phyloP scores from a whole-genome alignment of 2,113 vertebrate species.

The Apeltes quadracus region DNA sequence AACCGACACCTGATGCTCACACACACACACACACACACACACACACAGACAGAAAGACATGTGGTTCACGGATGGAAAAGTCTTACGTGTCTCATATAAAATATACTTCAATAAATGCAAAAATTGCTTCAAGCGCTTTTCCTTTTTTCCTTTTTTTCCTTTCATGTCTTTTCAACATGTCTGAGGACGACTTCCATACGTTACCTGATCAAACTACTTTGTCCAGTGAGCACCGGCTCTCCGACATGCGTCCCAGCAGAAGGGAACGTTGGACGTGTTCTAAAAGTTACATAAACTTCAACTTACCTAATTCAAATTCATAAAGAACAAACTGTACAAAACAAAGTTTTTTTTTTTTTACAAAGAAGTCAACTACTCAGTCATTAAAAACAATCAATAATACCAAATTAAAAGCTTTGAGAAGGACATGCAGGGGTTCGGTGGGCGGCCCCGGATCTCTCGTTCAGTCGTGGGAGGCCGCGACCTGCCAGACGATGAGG shows the following conservation, averaged over 20 bases:
- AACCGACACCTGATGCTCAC: constrained; percentile 19
- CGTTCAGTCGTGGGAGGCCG: constrained; percentile 86
- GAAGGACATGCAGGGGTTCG: constrained; percentile 62
- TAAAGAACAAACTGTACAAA: constrained; percentile 70
- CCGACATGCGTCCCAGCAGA: constrained; percentile 42
- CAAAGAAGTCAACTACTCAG: constrained; percentile 60
- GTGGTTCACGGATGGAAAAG: constrained; percentile 49
- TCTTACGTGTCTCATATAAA: constrained; percentile 39
- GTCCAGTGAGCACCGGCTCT: constrained; percentile 37
- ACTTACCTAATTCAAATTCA: constrained; percentile 30
- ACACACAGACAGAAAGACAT: background rate
- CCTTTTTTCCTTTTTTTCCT: constrained; percentile 28
- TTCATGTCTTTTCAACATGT: constrained; percentile 18
- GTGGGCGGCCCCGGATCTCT: constrained; percentile 34
- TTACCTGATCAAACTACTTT: constrained; percentile 15
- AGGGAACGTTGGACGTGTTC: constrained; percentile 49
- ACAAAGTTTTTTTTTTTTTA: constrained; percentile 60
- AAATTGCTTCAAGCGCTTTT: constrained; percentile 8
- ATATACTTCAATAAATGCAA: constrained; percentile 19
- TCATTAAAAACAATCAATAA: constrained; percentile 61
- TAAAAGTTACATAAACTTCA: constrained; percentile 34
- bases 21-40: background rate
- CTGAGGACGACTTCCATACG: background rate
- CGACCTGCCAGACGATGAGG: constrained; percentile 98
- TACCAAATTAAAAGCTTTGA: constrained; percentile 57